Percentiles rank a stretch among this genome's conserved stretches.
phyloP scores from a whole-genome alignment of 1,140 invertebrate species.

The Adelges cooleyi region DNA sequence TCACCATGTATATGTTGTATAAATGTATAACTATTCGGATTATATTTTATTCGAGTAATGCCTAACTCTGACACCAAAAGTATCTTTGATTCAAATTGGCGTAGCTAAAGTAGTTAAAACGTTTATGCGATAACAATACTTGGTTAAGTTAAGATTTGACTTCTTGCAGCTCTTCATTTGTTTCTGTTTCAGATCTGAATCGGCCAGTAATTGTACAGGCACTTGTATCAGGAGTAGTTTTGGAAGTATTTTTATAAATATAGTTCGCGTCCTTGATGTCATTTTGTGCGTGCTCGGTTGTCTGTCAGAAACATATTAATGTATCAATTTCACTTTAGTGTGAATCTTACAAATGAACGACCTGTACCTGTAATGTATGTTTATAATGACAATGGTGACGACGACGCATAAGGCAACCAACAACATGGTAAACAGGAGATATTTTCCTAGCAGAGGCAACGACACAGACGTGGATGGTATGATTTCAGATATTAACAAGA shows the following conservation, averaged over 20 bases:
- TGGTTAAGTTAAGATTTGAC: conserved; percentile 54
- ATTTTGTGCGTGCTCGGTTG: conserved; percentile 96
- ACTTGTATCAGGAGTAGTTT: conserved; percentile 76
- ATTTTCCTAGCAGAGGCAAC: conserved; percentile 91
- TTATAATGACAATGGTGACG: conserved; percentile 92
- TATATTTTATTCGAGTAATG: no score
- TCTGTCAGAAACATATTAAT: no score
- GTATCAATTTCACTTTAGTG: no score
- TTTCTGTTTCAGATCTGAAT: conserved; percentile 66
- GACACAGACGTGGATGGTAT: conserved; percentile 97
- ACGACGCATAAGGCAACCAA: conserved; percentile 91
- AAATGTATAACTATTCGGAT: no score
- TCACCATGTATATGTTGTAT: no score
- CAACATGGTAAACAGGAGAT: conserved; percentile 96
- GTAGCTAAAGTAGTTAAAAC: no score
- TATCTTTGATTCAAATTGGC: no score
- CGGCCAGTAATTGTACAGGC: conserved; percentile 63
- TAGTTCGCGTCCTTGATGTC: conserved; percentile 75
- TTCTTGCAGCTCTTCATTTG: conserved; percentile 44
- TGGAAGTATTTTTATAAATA: conserved; percentile 77
- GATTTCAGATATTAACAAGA: conserved; percentile 92
- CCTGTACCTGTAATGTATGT: conserved; percentile 99
- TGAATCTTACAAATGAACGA: no score
- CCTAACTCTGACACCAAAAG: no score
- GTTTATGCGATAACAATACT: no score